Evolutionary conservation across 2,888 invertebrate species (phyloP), one percentile per base, ranked within the genome.

Genomic region (Thereva nobilitata): DNA sequence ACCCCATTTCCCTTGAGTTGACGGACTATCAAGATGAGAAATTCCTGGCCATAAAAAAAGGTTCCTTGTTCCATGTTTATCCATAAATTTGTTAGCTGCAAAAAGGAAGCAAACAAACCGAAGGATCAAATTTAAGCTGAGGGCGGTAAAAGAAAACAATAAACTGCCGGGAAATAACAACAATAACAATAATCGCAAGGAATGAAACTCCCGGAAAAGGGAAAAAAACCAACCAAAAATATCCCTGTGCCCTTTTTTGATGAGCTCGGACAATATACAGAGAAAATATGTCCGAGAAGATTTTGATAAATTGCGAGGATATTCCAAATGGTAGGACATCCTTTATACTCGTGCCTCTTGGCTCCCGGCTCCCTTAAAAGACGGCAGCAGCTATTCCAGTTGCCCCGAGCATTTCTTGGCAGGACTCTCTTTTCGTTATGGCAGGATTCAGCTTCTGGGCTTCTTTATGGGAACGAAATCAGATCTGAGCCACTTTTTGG

Each of bases 21-120:
- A 66, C 66, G 56, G 42, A 56, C 66, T 66, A 66, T 66, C 66
- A 66, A 66, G 57, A 66, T 66, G 66, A 66, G 56, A 57, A 66
- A 66, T 66, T 66, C 47, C 5, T 34, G 38, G 9, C 49, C 40
- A 66, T 66, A 66, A 66, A 66, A 65, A 66, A 56, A 66, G 55
- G 56, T 66, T 50, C 53, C 23, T 53, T 64, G 52, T 12, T 64
- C 53, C 45, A 53, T 53, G 53, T 53, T 64, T 64, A 64, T 64
- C 64, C 53, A 64, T 53, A 64, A 64, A 64, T 53, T 64, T 64
- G 53, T 64, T 64, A 64, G 64, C 50, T 52, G 53, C 64, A 53
- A 64, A 53, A 64, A 44, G 53, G 44, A 64, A 64, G 37, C 59
- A 64, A 53, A 53, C 64, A 64, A 64, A 53, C 53, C 44, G 44